These are phyloP conservation scores for Nixonia krombeini DNA, from an alignment of 1,140 invertebrate genomes.

Conservation along the genomic window DNA sequence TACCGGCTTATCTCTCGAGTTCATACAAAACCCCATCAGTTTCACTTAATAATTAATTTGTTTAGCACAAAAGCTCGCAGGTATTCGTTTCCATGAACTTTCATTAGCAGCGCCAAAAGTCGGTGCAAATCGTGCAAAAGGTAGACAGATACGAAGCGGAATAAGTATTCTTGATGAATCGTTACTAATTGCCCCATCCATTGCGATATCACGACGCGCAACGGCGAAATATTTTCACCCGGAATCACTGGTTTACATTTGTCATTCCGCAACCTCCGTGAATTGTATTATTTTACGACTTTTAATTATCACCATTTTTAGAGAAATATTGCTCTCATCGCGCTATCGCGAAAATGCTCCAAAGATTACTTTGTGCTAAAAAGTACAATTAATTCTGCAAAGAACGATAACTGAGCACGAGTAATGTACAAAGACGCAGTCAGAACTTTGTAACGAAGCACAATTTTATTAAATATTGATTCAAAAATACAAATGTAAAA, in stretches of 20 bases:
- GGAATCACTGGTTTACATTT: conserved; percentile 15
- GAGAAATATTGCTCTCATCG: conserved; percentile 6
- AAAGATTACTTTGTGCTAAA: too few species aligned
- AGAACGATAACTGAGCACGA: too few species aligned
- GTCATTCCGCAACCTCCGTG: background rate
- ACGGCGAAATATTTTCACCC: conserved; percentile 33
- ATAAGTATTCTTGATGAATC: conserved; percentile 50
- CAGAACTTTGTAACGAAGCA: too few species aligned
- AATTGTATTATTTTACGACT: conserved; percentile 15
- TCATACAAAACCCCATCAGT: conserved; percentile 42
- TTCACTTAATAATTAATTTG: conserved; percentile 59
- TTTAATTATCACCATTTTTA: conserved; percentile 21
- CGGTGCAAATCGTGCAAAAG: conserved; percentile 34
- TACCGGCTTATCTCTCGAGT: too few species aligned
- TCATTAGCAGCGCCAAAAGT: conserved; percentile 25
- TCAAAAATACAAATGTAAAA: too few species aligned
- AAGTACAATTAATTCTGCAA: too few species aligned
- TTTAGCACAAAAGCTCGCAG: conserved; percentile 44
- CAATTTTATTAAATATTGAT: too few species aligned
- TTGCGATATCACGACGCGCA: conserved; percentile 33
- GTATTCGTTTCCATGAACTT: conserved; percentile 33
- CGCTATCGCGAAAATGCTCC: too few species aligned
- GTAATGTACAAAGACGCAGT: too few species aligned
- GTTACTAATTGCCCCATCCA: conserved; percentile 46
- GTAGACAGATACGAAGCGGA: conserved; percentile 30